Evolutionary conservation across 2,888 invertebrate genomes (phyloP).

Genomic region (Myopa tessellatipennis): DNA sequence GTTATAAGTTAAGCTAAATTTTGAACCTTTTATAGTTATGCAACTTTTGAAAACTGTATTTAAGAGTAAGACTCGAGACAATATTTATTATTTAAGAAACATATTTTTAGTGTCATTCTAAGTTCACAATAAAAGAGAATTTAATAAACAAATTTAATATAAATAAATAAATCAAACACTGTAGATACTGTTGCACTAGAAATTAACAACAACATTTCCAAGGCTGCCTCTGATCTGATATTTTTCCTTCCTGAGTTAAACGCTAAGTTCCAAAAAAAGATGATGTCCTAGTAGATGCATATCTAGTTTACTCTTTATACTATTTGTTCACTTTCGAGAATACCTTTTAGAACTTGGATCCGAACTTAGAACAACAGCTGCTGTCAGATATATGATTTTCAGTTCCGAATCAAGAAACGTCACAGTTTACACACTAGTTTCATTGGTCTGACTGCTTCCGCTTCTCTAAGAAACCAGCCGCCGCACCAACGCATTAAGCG

Average conservation of each 20-base stretch:
- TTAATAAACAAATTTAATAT: constrained; percentile 31
- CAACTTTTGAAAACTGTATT: constrained; percentile 17
- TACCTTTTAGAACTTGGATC: too few species aligned
- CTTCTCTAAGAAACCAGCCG: constrained; percentile 6
- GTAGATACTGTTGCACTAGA: constrained; percentile 6
- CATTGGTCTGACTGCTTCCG: constrained; percentile 5
- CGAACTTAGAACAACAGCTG: too few species aligned
- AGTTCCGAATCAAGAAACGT: too few species aligned
- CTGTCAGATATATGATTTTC: too few species aligned
- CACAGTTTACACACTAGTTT: background rate
- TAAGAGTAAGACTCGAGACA: constrained; percentile 21
- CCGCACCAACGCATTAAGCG: background rate
- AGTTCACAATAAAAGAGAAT: constrained; percentile 1
- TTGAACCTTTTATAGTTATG: constrained; percentile 10
- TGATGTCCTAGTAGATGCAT: too few species aligned
- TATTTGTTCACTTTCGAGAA: too few species aligned
- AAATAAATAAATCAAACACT: background rate
- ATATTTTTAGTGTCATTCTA: constrained; percentile 27
- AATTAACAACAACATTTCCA: background rate
- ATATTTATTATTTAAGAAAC: constrained; percentile 24
- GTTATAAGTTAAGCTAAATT: background rate
- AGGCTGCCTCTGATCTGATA: background rate
- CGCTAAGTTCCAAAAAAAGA: too few species aligned
- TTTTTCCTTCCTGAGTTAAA: background rate
- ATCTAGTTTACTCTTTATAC: too few species aligned